These are phyloP conservation scores for Vulpes ferrilata DNA, from an alignment of 2,113 vertebrate species.

Conservation along the genomic window DNA sequence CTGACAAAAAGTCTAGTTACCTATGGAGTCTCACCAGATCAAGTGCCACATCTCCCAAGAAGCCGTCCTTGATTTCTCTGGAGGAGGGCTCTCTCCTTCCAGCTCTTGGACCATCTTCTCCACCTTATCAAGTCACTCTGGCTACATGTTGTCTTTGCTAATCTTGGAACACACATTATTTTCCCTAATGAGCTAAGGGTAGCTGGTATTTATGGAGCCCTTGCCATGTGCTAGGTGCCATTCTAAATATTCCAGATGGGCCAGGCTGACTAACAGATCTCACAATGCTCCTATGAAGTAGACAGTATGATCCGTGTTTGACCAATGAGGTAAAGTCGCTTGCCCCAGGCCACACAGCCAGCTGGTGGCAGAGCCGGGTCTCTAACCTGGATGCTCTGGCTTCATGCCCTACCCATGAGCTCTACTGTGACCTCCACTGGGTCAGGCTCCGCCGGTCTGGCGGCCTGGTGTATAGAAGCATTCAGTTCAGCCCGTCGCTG, in stretches of 20 bases:
- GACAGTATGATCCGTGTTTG: neutral
- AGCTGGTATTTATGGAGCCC: neutral
- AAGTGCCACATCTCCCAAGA: neutral
- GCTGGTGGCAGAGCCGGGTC: neutral
- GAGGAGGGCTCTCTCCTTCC: neutral
- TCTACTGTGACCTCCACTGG: neutral
- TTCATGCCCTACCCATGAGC: neutral
- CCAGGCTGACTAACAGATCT: neutral
- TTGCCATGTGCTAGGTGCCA: neutral
- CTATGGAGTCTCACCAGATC: neutral
- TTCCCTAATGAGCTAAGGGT: neutral
- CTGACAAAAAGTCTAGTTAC: neutral
- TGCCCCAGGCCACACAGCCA: neutral
- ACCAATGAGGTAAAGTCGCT: neutral
- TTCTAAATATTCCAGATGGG: neutral
- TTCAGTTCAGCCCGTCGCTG: neutral
- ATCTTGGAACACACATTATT: neutral
- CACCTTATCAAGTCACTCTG: neutral
- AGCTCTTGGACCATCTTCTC: neutral
- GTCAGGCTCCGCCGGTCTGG: too few relatives aligned
- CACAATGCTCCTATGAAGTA: neutral
- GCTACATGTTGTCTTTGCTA: accelerated
- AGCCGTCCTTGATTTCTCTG: neutral
- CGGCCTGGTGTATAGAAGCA: accelerated
- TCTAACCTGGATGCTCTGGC: neutral